A percentile compares a stretch with the other conserved stretches of the same genome.
phyloP scores from a whole-genome alignment of 2,113 vertebrate genomes.

The Cinclus cinclus region DNA sequence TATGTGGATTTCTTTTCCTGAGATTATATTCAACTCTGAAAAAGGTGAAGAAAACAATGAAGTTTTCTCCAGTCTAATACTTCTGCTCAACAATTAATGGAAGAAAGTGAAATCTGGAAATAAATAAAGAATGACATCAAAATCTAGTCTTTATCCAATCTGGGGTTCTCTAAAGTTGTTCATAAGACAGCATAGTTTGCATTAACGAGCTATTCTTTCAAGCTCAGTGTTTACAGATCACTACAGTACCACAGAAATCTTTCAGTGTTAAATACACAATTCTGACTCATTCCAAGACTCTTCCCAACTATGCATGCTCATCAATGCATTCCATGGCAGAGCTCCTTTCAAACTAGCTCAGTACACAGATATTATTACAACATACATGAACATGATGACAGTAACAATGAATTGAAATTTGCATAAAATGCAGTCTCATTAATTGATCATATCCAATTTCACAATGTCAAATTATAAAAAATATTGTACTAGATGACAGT shows the following conservation, averaged over 20 bases:
- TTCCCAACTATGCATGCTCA: not conserved
- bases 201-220: not conserved
- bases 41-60: not conserved
- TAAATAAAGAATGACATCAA: not conserved
- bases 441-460: constrained; percentile 28
- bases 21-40: not conserved
- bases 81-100: not conserved
- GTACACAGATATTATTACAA: not conserved
- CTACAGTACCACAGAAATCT: not conserved
- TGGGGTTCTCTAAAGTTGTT: not conserved
- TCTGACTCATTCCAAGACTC: not conserved
- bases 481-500: constrained; percentile 14
- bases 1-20: not conserved
- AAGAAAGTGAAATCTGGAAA: not conserved
- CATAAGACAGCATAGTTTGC: not conserved
- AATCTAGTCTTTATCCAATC: not conserved
- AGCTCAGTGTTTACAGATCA: not conserved
- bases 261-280: not conserved
- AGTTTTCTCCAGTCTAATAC: not conserved
- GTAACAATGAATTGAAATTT: constrained; percentile 52
- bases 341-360: not conserved
- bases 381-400: not conserved
- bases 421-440: constrained; percentile 44
- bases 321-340: not conserved
- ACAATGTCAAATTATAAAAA: constrained; percentile 56